These are phyloP conservation scores for Listronotus bonariensis DNA, from an alignment of 1,140 invertebrate genomes.

Conservation along the genomic window DNA sequence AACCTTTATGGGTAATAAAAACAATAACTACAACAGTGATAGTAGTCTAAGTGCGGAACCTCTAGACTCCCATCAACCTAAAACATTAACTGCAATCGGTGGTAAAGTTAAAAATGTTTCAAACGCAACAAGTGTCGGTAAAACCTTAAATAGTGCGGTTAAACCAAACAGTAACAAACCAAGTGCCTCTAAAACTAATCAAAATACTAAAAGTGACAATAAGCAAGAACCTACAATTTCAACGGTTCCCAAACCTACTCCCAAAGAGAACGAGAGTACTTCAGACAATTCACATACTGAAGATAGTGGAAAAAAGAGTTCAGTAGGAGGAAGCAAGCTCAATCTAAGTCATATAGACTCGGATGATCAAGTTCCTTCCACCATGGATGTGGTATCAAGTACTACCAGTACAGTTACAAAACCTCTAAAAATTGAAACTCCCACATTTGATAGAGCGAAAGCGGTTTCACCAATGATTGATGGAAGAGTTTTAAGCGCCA, in stretches of 20 bases:
- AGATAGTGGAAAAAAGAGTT: slow-evolving; percentile 9
- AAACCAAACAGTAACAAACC: slow-evolving; percentile 11
- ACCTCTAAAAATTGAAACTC: slow-evolving; percentile 52
- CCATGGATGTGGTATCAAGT: slow-evolving; percentile 49
- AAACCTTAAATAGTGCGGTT: neutral
- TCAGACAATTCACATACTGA: neutral
- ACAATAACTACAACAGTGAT: slow-evolving; percentile 35
- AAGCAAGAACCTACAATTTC: slow-evolving; percentile 7
- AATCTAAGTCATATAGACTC: slow-evolving; percentile 13
- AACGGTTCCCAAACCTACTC: neutral
- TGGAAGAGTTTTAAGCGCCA: slow-evolving; percentile 51
- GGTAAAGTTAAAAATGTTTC: slow-evolving; percentile 1
- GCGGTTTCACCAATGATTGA: slow-evolving; percentile 48
- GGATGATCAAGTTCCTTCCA: slow-evolving; percentile 38
- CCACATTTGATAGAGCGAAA: slow-evolving; percentile 40
- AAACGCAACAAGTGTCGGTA: slow-evolving; percentile 2
- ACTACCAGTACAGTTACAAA: slow-evolving; percentile 51
- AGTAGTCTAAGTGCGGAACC: slow-evolving; percentile 28
- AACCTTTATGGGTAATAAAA: slow-evolving; percentile 39
- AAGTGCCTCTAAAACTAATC: slow-evolving; percentile 2
- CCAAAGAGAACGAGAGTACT: slow-evolving; percentile 2
- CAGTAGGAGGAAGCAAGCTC: slow-evolving; percentile 12
- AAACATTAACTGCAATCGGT: slow-evolving; percentile 10
- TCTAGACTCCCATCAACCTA: neutral
- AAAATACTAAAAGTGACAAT: slow-evolving; percentile 26